Evolutionary conservation across 53 echinoderm and acorn worm genomes (phyloP), one percentile per base, ranked within the genome.

Genomic region (Henricia sp.): DNA sequence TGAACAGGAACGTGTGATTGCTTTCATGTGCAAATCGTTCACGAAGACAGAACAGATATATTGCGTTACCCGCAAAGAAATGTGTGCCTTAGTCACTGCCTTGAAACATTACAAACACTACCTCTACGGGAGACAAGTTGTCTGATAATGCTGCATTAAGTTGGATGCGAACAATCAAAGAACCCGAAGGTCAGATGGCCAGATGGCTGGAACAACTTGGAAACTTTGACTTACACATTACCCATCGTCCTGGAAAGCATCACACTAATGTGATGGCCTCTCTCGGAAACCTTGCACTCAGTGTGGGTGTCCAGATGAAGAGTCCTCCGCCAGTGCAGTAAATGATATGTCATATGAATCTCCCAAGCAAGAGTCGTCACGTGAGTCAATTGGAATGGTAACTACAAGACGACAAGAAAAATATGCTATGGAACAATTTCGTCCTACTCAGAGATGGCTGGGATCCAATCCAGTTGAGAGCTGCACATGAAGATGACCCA

Each of bases 51-150:
- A 70, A 38, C 70, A 38, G 26, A 37, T 39, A 42, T 70, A 70
- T 26, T 70, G 70, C 44, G 70, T 37, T 25, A 70, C 70, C 20
- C 70, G 39, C n/a, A 10, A 41, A 26, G 42, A 39, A 70, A 38
- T 70, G 70, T 39, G n/a, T 10, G 70, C 70, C 19, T 19, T 70
- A 41, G 43, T 70, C 9, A 70, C 42, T n/a, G 70, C 70, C 23
- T 26, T 70, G 70, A 70, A 70, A 20, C 23, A 70, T 13, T 70
- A 40, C 70, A 70, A 70, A 70, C 70, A 70, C 23, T 38, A 70
- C 20, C 42, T 70, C 40, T 70, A 70, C 44, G 72, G 72, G 4
- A 72, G 51, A 36, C 25, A 25, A 50, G 46, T 72, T 30, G 23
- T 39, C 70, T 14, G 70, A 70, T 30, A 70, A 70, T 70, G 23